A percentile compares a stretch with the other conserved stretches of the same genome.
Evolutionary conservation across 2,113 vertebrate genomes (phyloP).

Genomic region (Campylomormyrus numenius): DNA sequence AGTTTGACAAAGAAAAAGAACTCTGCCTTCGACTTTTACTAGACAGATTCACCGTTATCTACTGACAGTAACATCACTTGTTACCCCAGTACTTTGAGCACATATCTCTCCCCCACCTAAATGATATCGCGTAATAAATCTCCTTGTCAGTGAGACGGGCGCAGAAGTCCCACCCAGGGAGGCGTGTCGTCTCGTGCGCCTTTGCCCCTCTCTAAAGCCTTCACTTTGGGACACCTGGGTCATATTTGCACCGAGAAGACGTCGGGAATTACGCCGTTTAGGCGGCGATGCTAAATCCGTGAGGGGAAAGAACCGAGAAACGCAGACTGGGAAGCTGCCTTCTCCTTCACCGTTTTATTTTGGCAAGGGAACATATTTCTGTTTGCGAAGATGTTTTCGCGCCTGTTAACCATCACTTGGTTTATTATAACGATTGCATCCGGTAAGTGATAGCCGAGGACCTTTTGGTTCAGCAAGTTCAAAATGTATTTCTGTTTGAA

Average conservation of each 20-base stretch:
- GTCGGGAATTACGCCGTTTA: background rate
- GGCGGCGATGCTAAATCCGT: background rate
- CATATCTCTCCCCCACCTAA: background rate
- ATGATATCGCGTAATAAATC: background rate
- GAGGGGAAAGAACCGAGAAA: background rate
- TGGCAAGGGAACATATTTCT: background rate
- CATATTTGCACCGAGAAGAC: background rate
- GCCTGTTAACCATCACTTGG: background rate
- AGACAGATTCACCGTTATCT: background rate
- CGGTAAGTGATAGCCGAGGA: background rate
- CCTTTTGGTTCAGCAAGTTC: background rate
- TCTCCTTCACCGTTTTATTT: background rate
- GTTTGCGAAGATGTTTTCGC: conserved; percentile 2
- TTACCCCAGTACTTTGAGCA: background rate
- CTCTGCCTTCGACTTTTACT: background rate
- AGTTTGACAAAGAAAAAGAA: background rate
- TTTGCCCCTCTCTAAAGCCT: background rate
- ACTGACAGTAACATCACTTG: background rate
- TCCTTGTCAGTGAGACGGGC: background rate
- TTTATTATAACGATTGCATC: background rate
- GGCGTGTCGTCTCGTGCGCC: background rate
- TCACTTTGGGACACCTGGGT: conserved; percentile 11
- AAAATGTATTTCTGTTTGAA: background rate
- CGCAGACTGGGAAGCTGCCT: background rate
- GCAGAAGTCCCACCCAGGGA: background rate